Conservation (phyloP, 2,797 vertebrate species). For the Poecilia wingei region DNA sequence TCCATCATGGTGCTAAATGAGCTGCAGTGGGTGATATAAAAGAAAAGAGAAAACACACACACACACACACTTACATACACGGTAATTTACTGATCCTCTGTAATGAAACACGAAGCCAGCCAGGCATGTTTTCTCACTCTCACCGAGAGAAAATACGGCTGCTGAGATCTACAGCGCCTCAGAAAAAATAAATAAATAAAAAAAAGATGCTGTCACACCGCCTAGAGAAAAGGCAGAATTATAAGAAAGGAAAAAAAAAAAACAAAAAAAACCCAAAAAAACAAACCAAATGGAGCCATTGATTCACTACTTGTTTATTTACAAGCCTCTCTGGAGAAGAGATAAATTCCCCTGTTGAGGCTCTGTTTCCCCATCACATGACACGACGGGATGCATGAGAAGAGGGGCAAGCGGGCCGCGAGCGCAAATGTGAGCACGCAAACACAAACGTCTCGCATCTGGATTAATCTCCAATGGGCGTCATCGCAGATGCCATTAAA, state of each 20-base stretch:
- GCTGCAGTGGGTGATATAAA: slow-evolving; percentile 59
- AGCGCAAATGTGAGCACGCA: slow-evolving; percentile 19
- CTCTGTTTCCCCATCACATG: slow-evolving; percentile 78
- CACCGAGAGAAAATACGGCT: slow-evolving; percentile 63
- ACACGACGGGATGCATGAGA: slow-evolving; percentile 67
- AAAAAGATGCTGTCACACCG: slow-evolving; percentile 66
- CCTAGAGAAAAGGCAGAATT: slow-evolving; percentile 71
- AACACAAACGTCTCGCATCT: slow-evolving; percentile 71
- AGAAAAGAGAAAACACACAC: slow-evolving; percentile 3
- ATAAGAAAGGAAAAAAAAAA: slow-evolving; percentile 56
- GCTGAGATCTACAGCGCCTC: slow-evolving; percentile 66
- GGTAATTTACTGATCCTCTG: slow-evolving; percentile 70
- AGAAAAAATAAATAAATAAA: slow-evolving; percentile 36
- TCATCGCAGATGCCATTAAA: slow-evolving; percentile 83
- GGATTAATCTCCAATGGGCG: slow-evolving; percentile 82
- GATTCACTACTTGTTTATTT: slow-evolving; percentile 83
- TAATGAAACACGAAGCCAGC: slow-evolving; percentile 72
- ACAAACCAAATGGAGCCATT: slow-evolving; percentile 74
- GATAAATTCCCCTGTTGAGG: slow-evolving; percentile 78
- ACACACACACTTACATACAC: slow-evolving; percentile 32
- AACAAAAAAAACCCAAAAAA: slow-evolving; percentile 40
- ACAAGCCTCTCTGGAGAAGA: slow-evolving; percentile 74
- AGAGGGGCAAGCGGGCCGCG: slow-evolving; percentile 66
- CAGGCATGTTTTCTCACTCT: slow-evolving; percentile 67
- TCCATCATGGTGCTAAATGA: slow-evolving; percentile 65